Conservation (phyloP, 1,140 invertebrate genomes). For the Nasonia giraulti region DNA sequence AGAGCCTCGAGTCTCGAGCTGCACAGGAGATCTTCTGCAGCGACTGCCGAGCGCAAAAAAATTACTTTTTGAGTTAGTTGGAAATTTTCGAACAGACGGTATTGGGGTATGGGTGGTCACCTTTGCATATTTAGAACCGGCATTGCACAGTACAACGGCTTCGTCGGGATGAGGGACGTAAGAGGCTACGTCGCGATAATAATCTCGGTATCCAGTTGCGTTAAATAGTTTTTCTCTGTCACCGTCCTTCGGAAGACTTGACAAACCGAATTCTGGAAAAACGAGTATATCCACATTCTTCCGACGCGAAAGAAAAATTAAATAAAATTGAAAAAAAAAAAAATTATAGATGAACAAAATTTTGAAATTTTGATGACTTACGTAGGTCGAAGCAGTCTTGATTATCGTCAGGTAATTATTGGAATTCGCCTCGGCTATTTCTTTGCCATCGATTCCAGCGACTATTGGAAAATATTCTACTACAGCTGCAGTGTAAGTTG, state of each 20-base stretch:
- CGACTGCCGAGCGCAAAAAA: slow-evolving; percentile 57
- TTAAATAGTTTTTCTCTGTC: slow-evolving; percentile 71
- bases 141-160: slow-evolving; percentile 54
- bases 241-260: slow-evolving; percentile 57
- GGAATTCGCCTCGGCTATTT: slow-evolving; percentile 54
- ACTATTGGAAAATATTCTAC: slow-evolving; percentile 58
- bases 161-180: slow-evolving; percentile 58
- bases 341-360: neutral
- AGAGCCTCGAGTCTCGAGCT: slow-evolving; percentile 73
- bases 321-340: neutral
- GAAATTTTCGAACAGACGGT: neutral
- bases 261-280: slow-evolving; percentile 85
- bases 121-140: slow-evolving; percentile 2
- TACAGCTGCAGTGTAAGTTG: slow-evolving; percentile 55
- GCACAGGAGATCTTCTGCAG: slow-evolving; percentile 75
- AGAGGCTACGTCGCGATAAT: slow-evolving; percentile 51
- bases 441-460: slow-evolving; percentile 46
- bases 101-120: neutral
- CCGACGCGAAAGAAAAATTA: slow-evolving; percentile 45
- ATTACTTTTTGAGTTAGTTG: neutral
- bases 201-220: slow-evolving; percentile 44
- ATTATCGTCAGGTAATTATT: slow-evolving; percentile 56
- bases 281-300: slow-evolving; percentile 86
- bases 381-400: slow-evolving; percentile 53
- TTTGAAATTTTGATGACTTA: slow-evolving; percentile 29